Base-by-base conservation (phyloP, 2,888 invertebrate species). In the Serripes groenlandicus region DNA sequence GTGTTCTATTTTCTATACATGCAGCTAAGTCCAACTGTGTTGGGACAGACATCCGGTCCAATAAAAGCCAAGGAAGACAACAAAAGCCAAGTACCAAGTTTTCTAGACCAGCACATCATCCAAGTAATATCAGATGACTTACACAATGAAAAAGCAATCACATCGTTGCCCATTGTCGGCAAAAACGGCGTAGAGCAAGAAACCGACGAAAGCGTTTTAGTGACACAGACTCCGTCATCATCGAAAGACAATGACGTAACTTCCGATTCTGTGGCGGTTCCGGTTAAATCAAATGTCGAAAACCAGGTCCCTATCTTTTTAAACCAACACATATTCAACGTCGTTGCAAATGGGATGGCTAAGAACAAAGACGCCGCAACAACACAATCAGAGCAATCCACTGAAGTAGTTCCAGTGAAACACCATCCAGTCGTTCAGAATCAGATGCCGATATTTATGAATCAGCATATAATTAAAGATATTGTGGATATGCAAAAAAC, bases 91-190 rank as follows among this genome's bases (percentile, higher is more conserved):
- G 26, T 42, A 37, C 62, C 62, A 34, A 62, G 32, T 34, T 60
- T 60, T 30, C 23, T 60, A 32, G 60, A 60, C 21, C 30, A 60
- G 28, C 60, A 60, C 60, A 60, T 60, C 30, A 60, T 60, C 18
- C 18, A 30, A 26, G 32, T 30, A 11, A 37, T 34, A 66, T 26
- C 66, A 42, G 66, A 66, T 26, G 9, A 34, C 9, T 28, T 34
- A 11, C 26, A 66, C 15, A 49, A 49, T 49, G 49, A 5, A 15
- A 49, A 49, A 5, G 7, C 49, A 3, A 21, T 21, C 15, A 49
- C 7, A 49, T 21, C 49, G 2, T 21, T 21, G 21, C 15, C 49
- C 15, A 49, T 49, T 5, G n/a, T n/a, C n/a, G n/a, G n/a, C n/a
- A n/a, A n/a, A n/a, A n/a, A n/a, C n/a, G 21, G 49, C 21, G 49